Percentiles rank a stretch among this genome's conserved stretches.
phyloP scores from a whole-genome alignment of 2,113 vertebrate species.

The Excalfactoria chinensis region DNA sequence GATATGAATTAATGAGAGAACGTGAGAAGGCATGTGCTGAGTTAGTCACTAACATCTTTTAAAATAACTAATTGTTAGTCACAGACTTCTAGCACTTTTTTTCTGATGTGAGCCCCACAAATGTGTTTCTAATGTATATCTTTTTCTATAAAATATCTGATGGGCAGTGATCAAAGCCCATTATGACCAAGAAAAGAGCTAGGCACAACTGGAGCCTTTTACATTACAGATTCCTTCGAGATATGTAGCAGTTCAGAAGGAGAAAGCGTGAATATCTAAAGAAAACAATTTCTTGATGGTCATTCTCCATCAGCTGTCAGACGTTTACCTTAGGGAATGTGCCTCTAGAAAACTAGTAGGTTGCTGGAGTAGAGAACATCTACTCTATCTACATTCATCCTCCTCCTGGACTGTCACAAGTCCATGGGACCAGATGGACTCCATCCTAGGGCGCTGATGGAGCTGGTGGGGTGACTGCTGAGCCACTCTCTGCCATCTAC shows the following conservation, averaged over 20 bases:
- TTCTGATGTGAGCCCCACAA: background rate
- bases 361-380: background rate
- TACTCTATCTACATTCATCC: no score
- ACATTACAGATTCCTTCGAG: background rate
- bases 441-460: no score
- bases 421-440: no score
- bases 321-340: background rate
- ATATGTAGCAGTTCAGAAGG: background rate
- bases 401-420: no score
- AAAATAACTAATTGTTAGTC: conserved; percentile 35
- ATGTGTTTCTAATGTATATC: background rate
- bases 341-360: background rate
- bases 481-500: no score
- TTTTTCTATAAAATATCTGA: background rate
- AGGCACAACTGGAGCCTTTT: background rate
- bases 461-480: no score
- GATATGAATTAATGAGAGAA: conserved; percentile 32
- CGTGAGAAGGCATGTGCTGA: conserved; percentile 41
- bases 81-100: background rate
- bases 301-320: background rate
- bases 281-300: background rate
- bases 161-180: background rate
- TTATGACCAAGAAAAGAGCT: background rate
- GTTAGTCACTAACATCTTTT: conserved; percentile 47
- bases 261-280: background rate